Evolutionary conservation across 1,140 invertebrate species (phyloP).

Genomic region (Drosophila mauritiana): DNA sequence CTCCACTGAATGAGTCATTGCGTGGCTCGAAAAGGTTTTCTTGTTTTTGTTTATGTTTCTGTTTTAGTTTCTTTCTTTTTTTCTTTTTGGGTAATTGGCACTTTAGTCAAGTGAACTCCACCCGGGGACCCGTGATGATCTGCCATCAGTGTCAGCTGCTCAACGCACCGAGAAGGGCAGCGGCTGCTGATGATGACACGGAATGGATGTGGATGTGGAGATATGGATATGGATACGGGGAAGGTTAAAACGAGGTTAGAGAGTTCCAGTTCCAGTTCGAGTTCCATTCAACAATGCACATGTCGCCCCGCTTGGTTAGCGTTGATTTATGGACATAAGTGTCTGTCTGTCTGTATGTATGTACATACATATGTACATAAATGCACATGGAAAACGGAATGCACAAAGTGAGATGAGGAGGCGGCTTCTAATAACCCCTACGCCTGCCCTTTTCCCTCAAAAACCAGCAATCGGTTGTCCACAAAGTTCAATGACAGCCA

Average conservation of each 20-base stretch:
- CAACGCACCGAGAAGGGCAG: constrained; percentile 65
- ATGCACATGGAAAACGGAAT: background rate
- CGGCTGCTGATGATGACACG: constrained; percentile 23
- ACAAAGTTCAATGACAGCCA: constrained; percentile 75
- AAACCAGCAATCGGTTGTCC: constrained; percentile 2
- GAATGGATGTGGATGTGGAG: background rate
- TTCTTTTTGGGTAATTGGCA: constrained; percentile 42
- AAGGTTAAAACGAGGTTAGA: constrained; percentile 33
- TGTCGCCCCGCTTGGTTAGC: constrained; percentile 35
- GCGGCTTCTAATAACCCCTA: constrained; percentile 7
- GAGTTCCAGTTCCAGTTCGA: constrained; percentile 7
- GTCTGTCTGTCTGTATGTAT: background rate
- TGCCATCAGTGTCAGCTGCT: constrained; percentile 23
- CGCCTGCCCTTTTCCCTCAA: background rate
- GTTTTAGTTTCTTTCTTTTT: constrained; percentile 8
- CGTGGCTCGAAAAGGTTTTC: constrained; percentile 45
- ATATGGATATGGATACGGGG: background rate
- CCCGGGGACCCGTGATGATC: background rate
- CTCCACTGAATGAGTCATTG: constrained; percentile 46
- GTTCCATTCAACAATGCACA: constrained; percentile 23
- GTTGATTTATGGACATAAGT: constrained; percentile 36
- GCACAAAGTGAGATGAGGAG: background rate
- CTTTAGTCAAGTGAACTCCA: constrained; percentile 26
- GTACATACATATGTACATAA: constrained; percentile 5
- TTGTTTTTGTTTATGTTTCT: constrained; percentile 13